A percentile compares a stretch with the other conserved stretches of the same genome.
Conservation (phyloP, 2,797 vertebrate species). For the Sardinella longiceps region DNA sequence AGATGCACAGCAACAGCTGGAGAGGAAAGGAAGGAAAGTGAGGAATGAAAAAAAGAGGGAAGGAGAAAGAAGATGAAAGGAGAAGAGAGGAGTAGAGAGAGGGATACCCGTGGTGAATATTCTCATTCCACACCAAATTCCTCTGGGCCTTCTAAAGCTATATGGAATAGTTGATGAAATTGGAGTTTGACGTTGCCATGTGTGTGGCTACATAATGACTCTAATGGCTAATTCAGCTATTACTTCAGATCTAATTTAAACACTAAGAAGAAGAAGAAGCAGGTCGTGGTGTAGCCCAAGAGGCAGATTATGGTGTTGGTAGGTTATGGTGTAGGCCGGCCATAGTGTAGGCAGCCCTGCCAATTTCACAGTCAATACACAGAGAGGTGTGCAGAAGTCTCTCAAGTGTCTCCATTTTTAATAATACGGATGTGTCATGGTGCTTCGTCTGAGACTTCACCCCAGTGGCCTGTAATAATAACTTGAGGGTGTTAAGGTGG, state of each 20-base stretch:
- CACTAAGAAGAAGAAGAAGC: too few species aligned
- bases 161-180: neutral
- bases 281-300: too few species aligned
- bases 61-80: too few species aligned
- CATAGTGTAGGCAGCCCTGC: neutral
- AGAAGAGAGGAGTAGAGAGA: neutral
- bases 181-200: neutral
- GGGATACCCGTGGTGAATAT: neutral
- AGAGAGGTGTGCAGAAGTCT: neutral
- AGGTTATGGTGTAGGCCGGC: neutral
- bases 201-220: neutral
- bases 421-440: neutral
- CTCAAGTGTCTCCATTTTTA: neutral
- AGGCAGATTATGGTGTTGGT: too few species aligned
- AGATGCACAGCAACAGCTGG: neutral
- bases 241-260: neutral
- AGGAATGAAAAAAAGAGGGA: neutral
- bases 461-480: conserved; percentile 19
- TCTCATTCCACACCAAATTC: neutral
- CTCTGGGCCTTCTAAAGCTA: neutral
- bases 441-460: neutral
- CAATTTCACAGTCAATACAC: neutral
- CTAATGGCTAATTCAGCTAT: neutral
- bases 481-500: conserved; percentile 46
- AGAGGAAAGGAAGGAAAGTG: neutral